Evolutionary conservation across 1,140 invertebrate species (phyloP).

Genomic region (Pinna nobilis): DNA sequence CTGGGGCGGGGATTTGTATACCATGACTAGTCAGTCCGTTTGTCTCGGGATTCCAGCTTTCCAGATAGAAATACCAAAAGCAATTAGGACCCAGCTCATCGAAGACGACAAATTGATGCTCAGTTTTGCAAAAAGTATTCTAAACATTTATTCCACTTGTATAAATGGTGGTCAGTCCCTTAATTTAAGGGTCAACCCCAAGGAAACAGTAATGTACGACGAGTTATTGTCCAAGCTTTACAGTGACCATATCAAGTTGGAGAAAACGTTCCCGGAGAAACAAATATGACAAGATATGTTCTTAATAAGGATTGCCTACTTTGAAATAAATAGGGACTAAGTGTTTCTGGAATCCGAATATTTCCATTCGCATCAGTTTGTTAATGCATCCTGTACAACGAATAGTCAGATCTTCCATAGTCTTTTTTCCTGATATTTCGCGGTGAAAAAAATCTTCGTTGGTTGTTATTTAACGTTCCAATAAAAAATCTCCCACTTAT

Average conservation of each 20-base stretch:
- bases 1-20: constrained; percentile 41
- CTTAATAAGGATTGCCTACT: too few relatives aligned
- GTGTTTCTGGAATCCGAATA: too few relatives aligned
- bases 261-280: constrained; percentile 40
- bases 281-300: constrained; percentile 29
- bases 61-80: constrained; percentile 40
- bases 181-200: background rate
- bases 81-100: constrained; percentile 30
- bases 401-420: too few relatives aligned
- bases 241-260: constrained; percentile 39
- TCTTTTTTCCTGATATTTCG: too few relatives aligned
- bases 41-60: constrained; percentile 38
- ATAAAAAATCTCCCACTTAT: too few relatives aligned
- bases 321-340: too few relatives aligned
- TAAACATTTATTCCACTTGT: constrained; percentile 38
- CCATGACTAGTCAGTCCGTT: constrained; percentile 42
- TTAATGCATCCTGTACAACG: too few relatives aligned
- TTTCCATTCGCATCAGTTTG: too few relatives aligned
- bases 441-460: too few relatives aligned
- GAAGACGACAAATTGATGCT: constrained; percentile 37
- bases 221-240: constrained; percentile 31
- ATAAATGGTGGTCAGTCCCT: background rate
- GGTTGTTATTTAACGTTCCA: too few relatives aligned
- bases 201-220: background rate
- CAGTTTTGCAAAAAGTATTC: constrained; percentile 34